Evolutionary conservation across 2,888 invertebrate species (phyloP).

Genomic region (Apodemia mormo): DNA sequence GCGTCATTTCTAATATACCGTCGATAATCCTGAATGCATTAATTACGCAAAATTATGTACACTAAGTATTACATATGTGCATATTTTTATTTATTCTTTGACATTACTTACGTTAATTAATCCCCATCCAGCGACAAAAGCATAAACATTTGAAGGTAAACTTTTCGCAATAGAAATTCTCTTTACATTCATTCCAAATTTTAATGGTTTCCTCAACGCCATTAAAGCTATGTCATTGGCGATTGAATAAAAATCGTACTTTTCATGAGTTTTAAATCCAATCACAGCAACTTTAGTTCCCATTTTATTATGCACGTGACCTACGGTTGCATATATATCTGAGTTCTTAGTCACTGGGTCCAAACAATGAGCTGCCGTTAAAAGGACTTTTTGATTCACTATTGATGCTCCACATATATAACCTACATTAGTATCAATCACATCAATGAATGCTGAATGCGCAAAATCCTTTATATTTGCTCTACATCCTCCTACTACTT

Average conservation of each 20-base stretch:
- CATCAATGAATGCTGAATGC: neutral
- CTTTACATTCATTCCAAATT: neutral
- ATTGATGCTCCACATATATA: slow-evolving; percentile 38
- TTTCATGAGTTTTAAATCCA: slow-evolving; percentile 5
- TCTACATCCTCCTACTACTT: neutral
- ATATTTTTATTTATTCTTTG: too few species aligned
- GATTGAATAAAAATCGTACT: neutral
- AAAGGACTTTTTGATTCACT: slow-evolving; percentile 34
- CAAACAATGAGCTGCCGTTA: slow-evolving; percentile 42
- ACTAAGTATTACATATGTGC: too few species aligned
- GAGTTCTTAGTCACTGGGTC: slow-evolving; percentile 28
- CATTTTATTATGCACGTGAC: neutral
- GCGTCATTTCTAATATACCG: too few species aligned
- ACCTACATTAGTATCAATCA: neutral
- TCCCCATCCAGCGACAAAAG: neutral
- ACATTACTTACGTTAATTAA: neutral
- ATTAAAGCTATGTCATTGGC: neutral
- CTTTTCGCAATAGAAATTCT: neutral
- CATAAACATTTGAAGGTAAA: neutral
- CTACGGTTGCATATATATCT: neutral
- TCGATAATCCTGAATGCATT: neutral
- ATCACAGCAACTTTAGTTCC: neutral
- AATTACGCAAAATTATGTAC: neutral
- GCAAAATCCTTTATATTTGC: neutral
- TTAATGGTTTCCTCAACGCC: neutral